These are phyloP conservation scores for Polypterus senegalus DNA, from an alignment of 2,113 vertebrate species.

Conservation along the genomic window DNA sequence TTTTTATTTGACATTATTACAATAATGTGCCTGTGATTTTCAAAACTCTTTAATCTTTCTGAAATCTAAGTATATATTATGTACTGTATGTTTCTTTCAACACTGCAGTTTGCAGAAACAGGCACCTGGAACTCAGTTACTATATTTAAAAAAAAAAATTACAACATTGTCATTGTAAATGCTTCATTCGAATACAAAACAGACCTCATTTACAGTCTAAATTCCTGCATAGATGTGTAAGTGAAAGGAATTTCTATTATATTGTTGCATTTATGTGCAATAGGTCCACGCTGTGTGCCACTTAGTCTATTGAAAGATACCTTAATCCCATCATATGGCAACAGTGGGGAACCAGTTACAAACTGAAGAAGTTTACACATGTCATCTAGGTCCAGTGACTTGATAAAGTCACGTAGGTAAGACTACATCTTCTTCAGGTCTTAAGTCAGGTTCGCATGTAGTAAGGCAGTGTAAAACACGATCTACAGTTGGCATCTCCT, in stretches of 20 bases:
- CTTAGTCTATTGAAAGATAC: neutral
- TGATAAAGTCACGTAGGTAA: conserved; percentile 1
- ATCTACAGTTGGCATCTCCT: neutral
- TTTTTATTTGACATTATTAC: too few relatives aligned
- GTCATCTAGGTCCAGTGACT: neutral
- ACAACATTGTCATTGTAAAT: conserved; percentile 1
- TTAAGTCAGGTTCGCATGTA: neutral
- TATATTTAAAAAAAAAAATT: too few relatives aligned
- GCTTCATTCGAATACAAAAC: neutral
- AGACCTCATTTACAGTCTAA: neutral
- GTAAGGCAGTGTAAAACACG: neutral
- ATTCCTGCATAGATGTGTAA: neutral
- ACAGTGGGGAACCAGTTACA: neutral
- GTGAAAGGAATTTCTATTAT: neutral
- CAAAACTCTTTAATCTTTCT: too few relatives aligned
- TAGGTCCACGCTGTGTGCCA: neutral
- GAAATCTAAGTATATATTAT: too few relatives aligned
- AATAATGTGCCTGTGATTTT: too few relatives aligned
- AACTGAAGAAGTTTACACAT: neutral
- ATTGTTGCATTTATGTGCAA: neutral
- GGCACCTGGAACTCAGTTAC: too few relatives aligned
- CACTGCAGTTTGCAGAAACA: too few relatives aligned
- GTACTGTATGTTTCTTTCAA: too few relatives aligned
- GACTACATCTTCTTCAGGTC: neutral
- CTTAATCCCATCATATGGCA: neutral